Evolutionary conservation across 2,888 invertebrate species (phyloP).

Genomic region (Dicranocentrus wangi): DNA sequence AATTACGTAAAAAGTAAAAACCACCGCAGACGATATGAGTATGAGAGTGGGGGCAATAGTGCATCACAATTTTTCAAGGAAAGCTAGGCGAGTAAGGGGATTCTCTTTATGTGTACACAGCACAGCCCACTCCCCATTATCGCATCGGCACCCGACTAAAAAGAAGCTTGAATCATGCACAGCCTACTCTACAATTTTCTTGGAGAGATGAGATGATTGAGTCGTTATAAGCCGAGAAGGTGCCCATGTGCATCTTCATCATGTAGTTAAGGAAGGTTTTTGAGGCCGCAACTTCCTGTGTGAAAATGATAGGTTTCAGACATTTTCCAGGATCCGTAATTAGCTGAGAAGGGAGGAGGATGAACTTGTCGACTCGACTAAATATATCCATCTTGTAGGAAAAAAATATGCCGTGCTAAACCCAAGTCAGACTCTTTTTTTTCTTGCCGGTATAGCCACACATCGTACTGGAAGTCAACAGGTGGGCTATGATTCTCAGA

Average conservation of each 20-base stretch:
- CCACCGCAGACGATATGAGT: neutral
- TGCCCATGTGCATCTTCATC: slow-evolving; percentile 48
- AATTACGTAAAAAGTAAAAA: neutral
- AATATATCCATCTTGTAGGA: slow-evolving; percentile 46
- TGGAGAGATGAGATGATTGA: slow-evolving; percentile 28
- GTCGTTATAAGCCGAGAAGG: slow-evolving; percentile 34
- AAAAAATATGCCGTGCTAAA: no score
- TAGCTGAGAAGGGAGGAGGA: slow-evolving; percentile 63
- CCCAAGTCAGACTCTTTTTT: no score
- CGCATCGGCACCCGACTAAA: slow-evolving; percentile 11
- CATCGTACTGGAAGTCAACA: slow-evolving; percentile 56
- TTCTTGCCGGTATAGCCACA: slow-evolving; percentile 32
- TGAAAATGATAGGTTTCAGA: slow-evolving; percentile 73
- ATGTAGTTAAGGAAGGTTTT: slow-evolving; percentile 52
- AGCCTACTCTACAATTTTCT: slow-evolving; percentile 26
- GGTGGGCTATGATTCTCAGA: slow-evolving; percentile 63
- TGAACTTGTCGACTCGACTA: slow-evolving; percentile 64
- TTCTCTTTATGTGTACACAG: no score
- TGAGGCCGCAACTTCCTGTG: slow-evolving; percentile 73
- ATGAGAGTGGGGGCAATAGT: no score
- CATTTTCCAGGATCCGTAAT: slow-evolving; percentile 72
- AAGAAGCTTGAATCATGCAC: slow-evolving; percentile 8
- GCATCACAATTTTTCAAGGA: no score
- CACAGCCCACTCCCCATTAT: slow-evolving; percentile 1
- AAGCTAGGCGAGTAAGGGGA: no score